phyloP scores from a whole-genome alignment of 2,888 invertebrate species.

The Eupithecia pulchellata region DNA sequence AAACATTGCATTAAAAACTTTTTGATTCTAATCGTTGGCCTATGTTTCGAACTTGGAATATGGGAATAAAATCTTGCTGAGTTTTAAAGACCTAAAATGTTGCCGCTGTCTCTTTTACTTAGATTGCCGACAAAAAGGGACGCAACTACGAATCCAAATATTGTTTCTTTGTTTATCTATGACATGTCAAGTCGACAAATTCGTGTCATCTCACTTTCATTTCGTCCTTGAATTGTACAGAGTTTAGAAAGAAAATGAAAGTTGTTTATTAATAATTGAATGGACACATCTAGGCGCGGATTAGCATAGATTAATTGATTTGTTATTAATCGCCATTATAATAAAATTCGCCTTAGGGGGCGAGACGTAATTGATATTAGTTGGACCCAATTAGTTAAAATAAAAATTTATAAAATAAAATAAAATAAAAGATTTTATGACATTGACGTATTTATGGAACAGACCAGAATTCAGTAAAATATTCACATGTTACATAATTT shows the following conservation, averaged over 20 bases:
- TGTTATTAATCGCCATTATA: conserved; percentile 11
- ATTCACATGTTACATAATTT: neutral
- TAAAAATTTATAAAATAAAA: too few relatives aligned
- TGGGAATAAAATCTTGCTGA: neutral
- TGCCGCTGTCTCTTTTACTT: neutral
- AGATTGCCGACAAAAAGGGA: conserved; percentile 12
- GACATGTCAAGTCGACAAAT: conserved; percentile 67
- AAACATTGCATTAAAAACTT: neutral
- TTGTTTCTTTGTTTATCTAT: conserved; percentile 51
- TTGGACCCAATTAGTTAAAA: neutral
- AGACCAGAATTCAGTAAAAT: neutral
- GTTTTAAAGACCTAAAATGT: neutral
- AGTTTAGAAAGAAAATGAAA: conserved; percentile 71
- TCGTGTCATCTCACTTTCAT: conserved; percentile 66
- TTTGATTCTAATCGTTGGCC: neutral
- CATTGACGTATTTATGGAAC: neutral
- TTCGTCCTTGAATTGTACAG: conserved; percentile 60
- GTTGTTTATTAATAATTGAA: conserved; percentile 64
- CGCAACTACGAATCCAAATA: conserved; percentile 13
- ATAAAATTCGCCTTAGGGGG: conserved; percentile 9
- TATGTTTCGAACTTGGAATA: neutral
- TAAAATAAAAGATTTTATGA: neutral
- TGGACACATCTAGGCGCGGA: conserved; percentile 54
- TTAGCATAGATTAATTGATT: conserved; percentile 51
- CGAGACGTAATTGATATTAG: neutral